These are phyloP conservation scores for Nannoperca australis DNA, from an alignment of 2,797 vertebrate genomes.

Conservation along the genomic window DNA sequence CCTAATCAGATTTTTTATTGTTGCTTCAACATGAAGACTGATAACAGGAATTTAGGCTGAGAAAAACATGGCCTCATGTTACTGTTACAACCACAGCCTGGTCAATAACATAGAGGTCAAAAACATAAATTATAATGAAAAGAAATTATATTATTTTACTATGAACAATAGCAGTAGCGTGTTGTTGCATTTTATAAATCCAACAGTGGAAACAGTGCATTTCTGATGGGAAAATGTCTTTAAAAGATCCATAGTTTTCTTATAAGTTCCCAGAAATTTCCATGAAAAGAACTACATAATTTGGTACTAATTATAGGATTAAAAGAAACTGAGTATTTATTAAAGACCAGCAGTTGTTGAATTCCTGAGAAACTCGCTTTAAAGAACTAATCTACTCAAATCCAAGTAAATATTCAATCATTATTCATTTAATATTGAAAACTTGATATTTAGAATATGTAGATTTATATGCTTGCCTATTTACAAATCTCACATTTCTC, in stretches of 20 bases:
- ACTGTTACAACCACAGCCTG: neutral
- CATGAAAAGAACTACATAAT: neutral
- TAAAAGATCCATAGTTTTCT: neutral
- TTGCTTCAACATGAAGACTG: conserved; percentile 2
- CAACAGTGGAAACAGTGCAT: neutral
- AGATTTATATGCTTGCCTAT: neutral
- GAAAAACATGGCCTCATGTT: neutral
- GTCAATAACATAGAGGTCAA: neutral
- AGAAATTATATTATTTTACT: neutral
- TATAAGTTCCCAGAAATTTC: neutral
- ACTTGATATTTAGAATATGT: neutral
- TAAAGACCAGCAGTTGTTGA: neutral
- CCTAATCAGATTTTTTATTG: conserved; percentile 29
- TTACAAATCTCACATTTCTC: neutral
- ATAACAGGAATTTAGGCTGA: neutral
- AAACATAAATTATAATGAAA: neutral
- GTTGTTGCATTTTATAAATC: neutral
- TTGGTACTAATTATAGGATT: neutral
- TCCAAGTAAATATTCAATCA: neutral
- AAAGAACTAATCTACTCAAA: neutral
- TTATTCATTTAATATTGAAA: neutral
- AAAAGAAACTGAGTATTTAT: neutral
- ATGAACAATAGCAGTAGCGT: neutral
- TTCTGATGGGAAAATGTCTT: neutral
- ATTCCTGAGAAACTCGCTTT: neutral